Base-by-base conservation (phyloP, 2,797 vertebrate species). In the Choloepus didactylus region DNA sequence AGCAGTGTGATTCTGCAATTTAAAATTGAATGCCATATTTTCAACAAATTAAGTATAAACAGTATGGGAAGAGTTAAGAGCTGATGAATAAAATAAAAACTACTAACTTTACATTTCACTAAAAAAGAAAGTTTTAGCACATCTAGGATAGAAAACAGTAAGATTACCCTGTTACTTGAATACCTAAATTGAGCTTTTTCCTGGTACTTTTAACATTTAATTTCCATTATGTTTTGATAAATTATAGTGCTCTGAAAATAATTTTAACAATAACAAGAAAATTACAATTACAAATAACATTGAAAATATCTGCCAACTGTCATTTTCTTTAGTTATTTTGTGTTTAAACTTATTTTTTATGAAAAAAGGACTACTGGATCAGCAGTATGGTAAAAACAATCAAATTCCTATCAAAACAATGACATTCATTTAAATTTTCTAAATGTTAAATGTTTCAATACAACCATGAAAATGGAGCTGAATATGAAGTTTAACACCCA, bases 41-140 rank as follows among this genome's bases (percentile, higher is more conserved):
- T 93, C 89, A 84, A 38, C 54, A 91, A 88, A 87, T 95, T 87
- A 73, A 89, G 85, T 97, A 87, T 90, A 82, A 96, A 56, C 4
- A 82, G 69, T 60, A 5, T 14, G 31, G 62, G 60, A 85, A 83
- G 31, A 87, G 14, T 77, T 41, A 90, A 56, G 12, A 64, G 9
- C 25, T 76, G 27, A 31, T 67, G 59, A 95, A 23, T 80, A 72
- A 60, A 67, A 73, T 41, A 59, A 41, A 81, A 92, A 56, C 15
- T 11, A 16, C 11, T 44, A 66, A 23, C 81, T 3, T 84, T 85
- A 51, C 27, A 76, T 91, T 27, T 95, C 6, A 54, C 9, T 62
- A 67, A 80, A 12, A 89, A 14, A 62, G 2, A 77, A 92, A 76
- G 15, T 16, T 91, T 35, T 77, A 84, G 49, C 29, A 69, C 85